These are phyloP conservation scores for Platyscelio sp. DNA, from an alignment of 2,888 invertebrate genomes.

Conservation along the genomic window DNA sequence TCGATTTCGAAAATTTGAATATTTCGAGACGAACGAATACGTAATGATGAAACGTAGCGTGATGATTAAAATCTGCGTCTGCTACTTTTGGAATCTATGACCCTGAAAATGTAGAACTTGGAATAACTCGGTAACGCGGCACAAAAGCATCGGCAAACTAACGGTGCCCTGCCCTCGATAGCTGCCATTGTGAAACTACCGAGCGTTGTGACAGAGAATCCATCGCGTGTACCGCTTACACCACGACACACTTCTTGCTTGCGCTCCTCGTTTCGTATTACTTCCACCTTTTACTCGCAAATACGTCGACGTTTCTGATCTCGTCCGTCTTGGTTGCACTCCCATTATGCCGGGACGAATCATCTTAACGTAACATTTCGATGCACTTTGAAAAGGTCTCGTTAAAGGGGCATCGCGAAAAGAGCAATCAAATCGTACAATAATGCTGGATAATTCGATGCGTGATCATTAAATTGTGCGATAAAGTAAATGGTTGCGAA, in stretches of 20 bases:
- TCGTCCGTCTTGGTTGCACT: conserved; percentile 39
- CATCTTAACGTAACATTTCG: conserved; percentile 49
- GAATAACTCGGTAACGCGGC: conserved; percentile 80
- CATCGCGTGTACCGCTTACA: conserved; percentile 81
- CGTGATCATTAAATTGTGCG: no score
- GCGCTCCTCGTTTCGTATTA: conserved; percentile 74
- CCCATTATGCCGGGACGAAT: conserved; percentile 47
- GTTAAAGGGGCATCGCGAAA: conserved; percentile 7
- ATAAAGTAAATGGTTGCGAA: no score
- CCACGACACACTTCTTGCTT: conserved; percentile 81
- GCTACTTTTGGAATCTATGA: conserved; percentile 71
- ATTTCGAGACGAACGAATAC: conserved; percentile 55
- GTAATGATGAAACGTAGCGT: conserved; percentile 57
- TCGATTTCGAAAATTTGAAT: conserved; percentile 50
- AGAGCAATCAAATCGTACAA: background rate
- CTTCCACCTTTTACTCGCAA: conserved; percentile 72
- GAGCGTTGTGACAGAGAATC: conserved; percentile 83
- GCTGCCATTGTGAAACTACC: conserved; percentile 83
- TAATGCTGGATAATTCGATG: no score
- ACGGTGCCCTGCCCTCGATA: conserved; percentile 84
- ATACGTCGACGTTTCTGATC: conserved; percentile 52
- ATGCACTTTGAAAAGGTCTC: conserved; percentile 42
- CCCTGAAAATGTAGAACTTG: conserved; percentile 71
- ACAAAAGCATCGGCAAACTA: conserved; percentile 80
- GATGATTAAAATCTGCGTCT: conserved; percentile 66